Base-by-base conservation (phyloP, 2,113 vertebrate species). In the Plestiodon gilberti region DNA sequence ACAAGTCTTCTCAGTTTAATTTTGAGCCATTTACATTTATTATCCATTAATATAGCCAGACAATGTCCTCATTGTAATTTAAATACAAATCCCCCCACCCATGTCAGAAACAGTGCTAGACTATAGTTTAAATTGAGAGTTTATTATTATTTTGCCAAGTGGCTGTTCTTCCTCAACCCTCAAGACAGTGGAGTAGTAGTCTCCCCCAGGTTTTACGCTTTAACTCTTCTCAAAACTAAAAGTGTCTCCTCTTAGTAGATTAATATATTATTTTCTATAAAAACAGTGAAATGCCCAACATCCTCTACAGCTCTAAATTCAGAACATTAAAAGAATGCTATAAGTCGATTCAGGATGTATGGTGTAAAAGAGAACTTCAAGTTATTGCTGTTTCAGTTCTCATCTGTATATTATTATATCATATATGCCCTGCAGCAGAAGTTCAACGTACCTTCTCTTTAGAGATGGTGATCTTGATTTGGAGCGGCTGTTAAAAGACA, bases 401-500 rank as follows among this genome's bases (percentile, higher is more conserved):
- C 67, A 69, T 57, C 22, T 70, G 23, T 3, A 28, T 59, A 67
- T 71, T 64, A 59, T 17, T 88, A 48, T 65, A 28, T n/a, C 81
- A 87, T 69, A 40, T 79, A 71, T 85, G 65, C 0, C 0, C 28
- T 67, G 22, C 1, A 1, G 0, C 71, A 35, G 89, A 91, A 52
- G 88, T 57, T 81, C 77, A 93, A 95, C 96, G 10, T 97, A 98
- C 97, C 97, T 98, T 97, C 96, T 97, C 94, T 98, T 98, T 95
- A 96, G 95, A 96, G 98, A 97, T 73, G 96, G 96, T 55, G 97
- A 97, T 92, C 94, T 97, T 92, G 97, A 97, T 95, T 98, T 97
- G 71, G 97, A 98, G 65, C 95, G 96, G 94, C 97, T 97, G 95
- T 93, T 87, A 96, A 96, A 96, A 48, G 43, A 96, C 77, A 93